A percentile compares a stretch with the other conserved stretches of the same genome.
Conservation (phyloP, 2,888 invertebrate genomes). For the Rugalucina vietnamica region DNA sequence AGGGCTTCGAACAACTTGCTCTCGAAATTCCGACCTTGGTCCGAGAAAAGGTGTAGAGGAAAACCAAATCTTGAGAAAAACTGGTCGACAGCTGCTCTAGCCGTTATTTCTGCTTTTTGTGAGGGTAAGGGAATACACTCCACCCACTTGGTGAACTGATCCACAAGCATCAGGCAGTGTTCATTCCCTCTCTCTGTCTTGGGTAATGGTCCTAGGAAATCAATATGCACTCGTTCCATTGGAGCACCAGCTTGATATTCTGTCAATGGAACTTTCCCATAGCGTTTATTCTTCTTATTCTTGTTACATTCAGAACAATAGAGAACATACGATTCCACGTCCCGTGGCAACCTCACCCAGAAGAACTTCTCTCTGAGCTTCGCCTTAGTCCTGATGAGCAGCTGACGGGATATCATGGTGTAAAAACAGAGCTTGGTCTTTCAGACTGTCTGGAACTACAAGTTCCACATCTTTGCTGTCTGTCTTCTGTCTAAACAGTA, state of each 20-base stretch:
- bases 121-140: background rate
- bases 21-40: conserved; percentile 3
- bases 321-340: background rate
- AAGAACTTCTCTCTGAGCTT: conserved; percentile 19
- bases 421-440: background rate
- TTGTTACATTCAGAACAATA: conserved; percentile 26
- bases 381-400: conserved; percentile 20
- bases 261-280: conserved; percentile 21
- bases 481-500: conserved; percentile 2
- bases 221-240: background rate
- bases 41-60: background rate
- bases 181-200: conserved; percentile 16
- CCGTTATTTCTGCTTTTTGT: conserved; percentile 6
- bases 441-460: conserved; percentile 1
- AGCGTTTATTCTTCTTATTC: conserved; percentile 29
- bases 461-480: conserved; percentile 5
- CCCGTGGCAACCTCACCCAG: conserved; percentile 9
- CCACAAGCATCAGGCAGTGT: background rate
- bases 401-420: conserved; percentile 28
- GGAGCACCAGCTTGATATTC: conserved; percentile 2
- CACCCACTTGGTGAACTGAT: background rate
- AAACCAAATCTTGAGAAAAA: conserved; percentile 1
- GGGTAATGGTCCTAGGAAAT: background rate
- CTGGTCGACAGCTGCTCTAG: background rate
- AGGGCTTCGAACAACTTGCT: conserved; percentile 11